phyloP scores from a whole-genome alignment of 92 coral and sea anemone genomes.

The Bergia puertoricense region DNA sequence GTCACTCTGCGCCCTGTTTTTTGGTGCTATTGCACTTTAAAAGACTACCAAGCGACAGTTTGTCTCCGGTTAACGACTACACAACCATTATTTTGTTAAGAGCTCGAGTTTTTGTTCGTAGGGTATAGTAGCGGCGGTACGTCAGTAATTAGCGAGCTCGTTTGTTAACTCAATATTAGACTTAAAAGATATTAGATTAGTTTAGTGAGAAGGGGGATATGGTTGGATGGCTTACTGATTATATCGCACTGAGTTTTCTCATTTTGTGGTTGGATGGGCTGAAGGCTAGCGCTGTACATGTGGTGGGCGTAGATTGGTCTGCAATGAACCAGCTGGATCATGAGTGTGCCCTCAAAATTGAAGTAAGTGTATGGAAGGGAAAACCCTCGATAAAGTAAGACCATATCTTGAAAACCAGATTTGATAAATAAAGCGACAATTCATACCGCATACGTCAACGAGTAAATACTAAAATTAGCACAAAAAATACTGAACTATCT shows the following conservation, averaged over 20 bases:
- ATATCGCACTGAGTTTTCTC: background rate
- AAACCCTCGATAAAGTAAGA: no score
- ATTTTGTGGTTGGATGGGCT: background rate
- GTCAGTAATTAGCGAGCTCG: background rate
- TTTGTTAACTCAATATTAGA: slow-evolving; percentile 4
- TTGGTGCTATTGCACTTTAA: slow-evolving; percentile 13
- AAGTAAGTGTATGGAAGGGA: no score
- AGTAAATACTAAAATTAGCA: no score
- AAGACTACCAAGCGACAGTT: background rate
- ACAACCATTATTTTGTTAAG: background rate
- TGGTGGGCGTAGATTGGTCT: background rate
- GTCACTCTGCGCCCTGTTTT: slow-evolving; percentile 1
- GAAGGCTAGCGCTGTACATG: background rate
- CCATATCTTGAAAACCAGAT: no score
- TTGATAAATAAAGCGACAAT: no score
- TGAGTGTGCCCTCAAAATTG: no score
- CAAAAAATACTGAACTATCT: no score
- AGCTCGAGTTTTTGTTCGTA: background rate
- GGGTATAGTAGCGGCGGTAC: background rate
- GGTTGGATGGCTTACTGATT: background rate
- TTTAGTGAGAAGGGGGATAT: background rate
- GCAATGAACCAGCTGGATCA: background rate
- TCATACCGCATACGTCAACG: no score
- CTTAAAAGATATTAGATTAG: background rate
- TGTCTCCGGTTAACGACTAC: background rate